Evolutionary conservation across 2,888 invertebrate species (phyloP), one percentile per base, ranked within the genome.

Genomic region (Gastracanthus pulcherrimus): DNA sequence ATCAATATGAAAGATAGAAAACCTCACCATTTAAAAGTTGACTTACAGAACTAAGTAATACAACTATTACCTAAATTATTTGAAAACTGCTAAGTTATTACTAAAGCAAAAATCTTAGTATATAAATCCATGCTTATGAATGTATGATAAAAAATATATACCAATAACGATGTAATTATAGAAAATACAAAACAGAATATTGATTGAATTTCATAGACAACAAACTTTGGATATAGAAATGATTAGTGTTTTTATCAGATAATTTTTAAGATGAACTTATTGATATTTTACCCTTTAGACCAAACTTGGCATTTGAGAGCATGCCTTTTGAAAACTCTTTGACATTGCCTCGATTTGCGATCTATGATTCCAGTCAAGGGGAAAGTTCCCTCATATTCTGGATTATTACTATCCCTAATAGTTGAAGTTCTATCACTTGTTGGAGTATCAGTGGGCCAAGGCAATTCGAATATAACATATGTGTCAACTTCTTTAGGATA

Each of bases 381-480:
- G 90, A 96, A 97, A 62, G 94, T 94, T 51, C 96, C 95, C 89
- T 97, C 94, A 92, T 98, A 98, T 86, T 96, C 96, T 0, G 99
- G 99, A 91, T 96, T 97, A 90, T 96, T 96, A 0, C 97, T 97
- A 89, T 97, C 95, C 89, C 96, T 96, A 3, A 98, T 93, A 3
- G 96, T 94, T 0, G 93, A 92, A 0, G 98, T 98, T 86, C 95
- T 95, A 82, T 97, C 96, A 29, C 93, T 94, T 51, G 94, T 95
- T 0, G 95, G 94, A 79, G 94, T 94, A 64, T 97, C 97, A 94
- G 96, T 90, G 29, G 98, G 98, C 92, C 94, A 97, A 0, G 98
- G 98, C 91, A 99, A 97, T 89, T 98, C 98, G 88, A 96, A 96
- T 89, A 96, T 97, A 13, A 99, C 96, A 89, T 97, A 99, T 0